A percentile compares a stretch with the other conserved stretches of the same genome.
These are phyloP conservation scores for Podarcis raffonei DNA, from an alignment of 2,113 vertebrate species.

Conservation along the genomic window DNA sequence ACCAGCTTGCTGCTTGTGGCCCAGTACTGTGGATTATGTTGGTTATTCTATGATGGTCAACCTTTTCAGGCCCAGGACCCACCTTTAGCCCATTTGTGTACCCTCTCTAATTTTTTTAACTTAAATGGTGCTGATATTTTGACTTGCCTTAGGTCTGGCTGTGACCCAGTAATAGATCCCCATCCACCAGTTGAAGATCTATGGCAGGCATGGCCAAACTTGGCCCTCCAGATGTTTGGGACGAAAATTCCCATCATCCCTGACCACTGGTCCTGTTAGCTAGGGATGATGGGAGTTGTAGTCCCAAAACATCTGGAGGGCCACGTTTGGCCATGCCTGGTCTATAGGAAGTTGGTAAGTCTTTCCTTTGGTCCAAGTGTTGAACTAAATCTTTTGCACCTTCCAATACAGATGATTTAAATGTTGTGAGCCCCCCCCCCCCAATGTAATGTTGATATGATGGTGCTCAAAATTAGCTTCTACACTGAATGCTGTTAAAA, in stretches of 20 bases:
- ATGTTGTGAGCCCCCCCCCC: background rate
- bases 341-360: background rate
- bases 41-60: background rate
- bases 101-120: background rate
- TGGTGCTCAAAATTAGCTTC: background rate
- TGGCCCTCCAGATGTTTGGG: no score
- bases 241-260: no score
- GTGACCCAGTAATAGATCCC: no score
- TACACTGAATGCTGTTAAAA: background rate
- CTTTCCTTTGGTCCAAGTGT: background rate
- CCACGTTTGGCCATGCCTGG: no score
- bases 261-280: no score
- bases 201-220: background rate
- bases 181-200: background rate
- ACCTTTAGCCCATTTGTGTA: background rate
- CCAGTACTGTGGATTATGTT: background rate
- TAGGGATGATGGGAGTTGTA: no score
- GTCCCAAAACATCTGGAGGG: no score
- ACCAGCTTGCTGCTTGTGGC: background rate
- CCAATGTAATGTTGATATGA: background rate
- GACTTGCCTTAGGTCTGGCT: background rate
- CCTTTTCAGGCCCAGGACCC: background rate
- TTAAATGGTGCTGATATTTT: background rate
- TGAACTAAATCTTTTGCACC: background rate
- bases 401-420: background rate